phyloP scores from a whole-genome alignment of 2,113 vertebrate species.

The Urocolius indicus region DNA sequence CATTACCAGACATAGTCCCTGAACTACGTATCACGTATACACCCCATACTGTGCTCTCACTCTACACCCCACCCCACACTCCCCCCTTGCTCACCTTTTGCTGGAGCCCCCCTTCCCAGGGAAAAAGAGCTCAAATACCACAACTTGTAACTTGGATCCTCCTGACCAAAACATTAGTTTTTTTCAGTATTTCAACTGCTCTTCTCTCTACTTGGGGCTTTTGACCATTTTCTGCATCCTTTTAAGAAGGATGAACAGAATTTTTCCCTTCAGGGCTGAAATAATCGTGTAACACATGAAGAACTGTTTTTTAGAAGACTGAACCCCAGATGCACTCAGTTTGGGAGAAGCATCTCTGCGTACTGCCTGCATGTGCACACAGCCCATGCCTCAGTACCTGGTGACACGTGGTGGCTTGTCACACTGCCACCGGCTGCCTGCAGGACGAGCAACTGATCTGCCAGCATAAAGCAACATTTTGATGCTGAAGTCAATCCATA shows the following conservation, averaged over 20 bases:
- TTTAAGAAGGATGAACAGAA: neutral
- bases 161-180: neutral
- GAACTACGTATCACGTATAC: rapidly evolving
- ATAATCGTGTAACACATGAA: neutral
- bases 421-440: neutral
- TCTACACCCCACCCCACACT: neutral
- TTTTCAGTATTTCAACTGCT: neutral
- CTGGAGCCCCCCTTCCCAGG: neutral
- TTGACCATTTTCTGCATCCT: neutral
- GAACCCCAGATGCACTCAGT: rapidly evolving
- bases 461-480: neutral
- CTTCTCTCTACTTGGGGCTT: neutral
- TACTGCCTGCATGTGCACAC: rapidly evolving
- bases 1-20: neutral
- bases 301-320: neutral
- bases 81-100: rapidly evolving
- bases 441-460: neutral
- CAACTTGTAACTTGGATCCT: neutral
- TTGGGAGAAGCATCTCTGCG: neutral
- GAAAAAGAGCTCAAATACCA: neutral
- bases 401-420: neutral
- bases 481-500: neutral
- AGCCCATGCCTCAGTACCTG: neutral
- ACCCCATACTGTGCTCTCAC: rapidly evolving
- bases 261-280: neutral